phyloP scores from a whole-genome alignment of 1,140 invertebrate genomes.

The Pissodes strobi region DNA sequence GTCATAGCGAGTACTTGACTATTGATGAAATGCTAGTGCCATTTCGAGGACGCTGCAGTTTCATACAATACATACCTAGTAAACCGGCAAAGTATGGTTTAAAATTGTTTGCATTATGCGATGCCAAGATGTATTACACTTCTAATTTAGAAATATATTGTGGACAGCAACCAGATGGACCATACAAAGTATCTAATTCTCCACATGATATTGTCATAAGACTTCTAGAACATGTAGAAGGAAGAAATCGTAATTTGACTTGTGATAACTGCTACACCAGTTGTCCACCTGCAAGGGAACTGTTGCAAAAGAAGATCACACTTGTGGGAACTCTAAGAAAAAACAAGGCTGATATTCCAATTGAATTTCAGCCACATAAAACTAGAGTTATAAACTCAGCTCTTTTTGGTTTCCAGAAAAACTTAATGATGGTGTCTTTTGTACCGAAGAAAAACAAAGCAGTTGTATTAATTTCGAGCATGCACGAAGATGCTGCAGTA shows the following conservation, averaged over 20 bases:
- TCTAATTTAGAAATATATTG: no score
- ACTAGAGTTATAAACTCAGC: slow-evolving; percentile 29
- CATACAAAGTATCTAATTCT: slow-evolving; percentile 37
- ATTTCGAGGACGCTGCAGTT: slow-evolving; percentile 29
- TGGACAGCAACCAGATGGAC: slow-evolving; percentile 44
- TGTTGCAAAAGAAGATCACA: no score
- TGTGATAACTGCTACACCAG: slow-evolving; percentile 48
- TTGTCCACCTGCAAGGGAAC: slow-evolving; percentile 39
- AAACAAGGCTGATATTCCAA: slow-evolving; percentile 48
- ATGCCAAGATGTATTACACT: slow-evolving; percentile 46
- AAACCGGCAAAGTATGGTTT: no score
- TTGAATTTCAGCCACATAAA: slow-evolving; percentile 47
- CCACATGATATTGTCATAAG: slow-evolving; percentile 40
- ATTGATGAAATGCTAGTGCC: no score
- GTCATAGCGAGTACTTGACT: slow-evolving; percentile 37
- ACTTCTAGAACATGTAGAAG: slow-evolving; percentile 37
- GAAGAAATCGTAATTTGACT: slow-evolving; percentile 46
- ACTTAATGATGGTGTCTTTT: slow-evolving; percentile 45
- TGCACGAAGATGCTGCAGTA: slow-evolving; percentile 40
- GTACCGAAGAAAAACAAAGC: slow-evolving; percentile 45
- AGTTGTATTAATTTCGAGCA: slow-evolving; percentile 30
- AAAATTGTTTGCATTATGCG: slow-evolving; percentile 51
- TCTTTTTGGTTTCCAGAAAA: slow-evolving; percentile 46
- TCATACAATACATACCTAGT: no score
- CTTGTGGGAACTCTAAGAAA: slow-evolving; percentile 48